Base-by-base conservation (phyloP, 2,113 vertebrate genomes). In the Eubucco bourcierii region DNA sequence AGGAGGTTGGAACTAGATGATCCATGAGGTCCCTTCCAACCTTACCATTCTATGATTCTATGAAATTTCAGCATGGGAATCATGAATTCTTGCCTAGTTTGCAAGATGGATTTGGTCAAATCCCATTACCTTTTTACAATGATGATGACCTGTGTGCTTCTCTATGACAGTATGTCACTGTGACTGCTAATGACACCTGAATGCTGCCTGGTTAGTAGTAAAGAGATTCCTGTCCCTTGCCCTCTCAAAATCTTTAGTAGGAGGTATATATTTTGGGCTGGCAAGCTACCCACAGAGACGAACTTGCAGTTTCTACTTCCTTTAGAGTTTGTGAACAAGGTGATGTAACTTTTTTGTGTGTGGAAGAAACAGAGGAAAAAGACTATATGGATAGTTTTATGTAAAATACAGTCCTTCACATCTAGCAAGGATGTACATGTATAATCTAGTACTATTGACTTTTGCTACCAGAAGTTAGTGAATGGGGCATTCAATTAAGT, bases 401-500 rank as follows among this genome's bases (percentile, higher is more conserved):
- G 64, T 7, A 28, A 76, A 76, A 58, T 61, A 20, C 29, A 63
- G 50, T 61, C 14, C 20, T 77, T 46, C 52, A 14, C 68, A 44
- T 14, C 63, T 80, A 28, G 27, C 27, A 65, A 67, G 88, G 37
- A 41, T 58, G 46, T n/a, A 24, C n/a, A 4, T 65, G 33, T 53
- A 24, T 53, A 25, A n/a, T 24, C 34, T 41, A 17, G 39, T 18
- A 27, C 29, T 39, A 12, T 44, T 55, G 63, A 64, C 37, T n/a
- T 91, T n/a, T 71, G 53, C 94, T 96, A 58, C 86, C 79, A 73
- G 68, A 64, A 84, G 63, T 28, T 31, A 5, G 50, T 59, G 17
- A 87, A 84, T 91, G 88, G 73, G 84, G 41, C 66, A 61, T 95
- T 96, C 88, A 87, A 84, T 84, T 44, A 81, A 56, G 29, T 75